These are phyloP conservation scores for Gastracanthus pulcherrimus DNA, from an alignment of 2,888 invertebrate genomes.

Conservation along the genomic window DNA sequence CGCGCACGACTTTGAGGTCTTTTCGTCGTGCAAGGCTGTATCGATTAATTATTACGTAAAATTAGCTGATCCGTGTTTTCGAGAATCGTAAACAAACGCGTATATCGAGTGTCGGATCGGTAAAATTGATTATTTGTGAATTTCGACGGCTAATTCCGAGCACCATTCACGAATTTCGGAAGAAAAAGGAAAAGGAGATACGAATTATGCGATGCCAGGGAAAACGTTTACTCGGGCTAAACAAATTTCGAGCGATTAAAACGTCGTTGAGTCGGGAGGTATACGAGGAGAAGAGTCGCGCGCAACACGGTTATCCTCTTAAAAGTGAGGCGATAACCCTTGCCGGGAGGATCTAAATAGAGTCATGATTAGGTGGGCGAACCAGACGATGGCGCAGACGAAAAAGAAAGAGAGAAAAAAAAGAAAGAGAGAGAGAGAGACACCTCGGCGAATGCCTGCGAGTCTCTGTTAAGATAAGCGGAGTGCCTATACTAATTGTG, in stretches of 20 bases:
- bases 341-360: constrained; percentile 71
- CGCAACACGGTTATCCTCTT: constrained; percentile 77
- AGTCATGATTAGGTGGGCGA: constrained; percentile 74
- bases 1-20: background rate
- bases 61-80: background rate
- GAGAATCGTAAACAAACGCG: background rate
- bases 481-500: constrained; percentile 62
- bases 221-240: constrained; percentile 62
- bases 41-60: constrained; percentile 23
- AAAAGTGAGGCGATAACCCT: constrained; percentile 68
- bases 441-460: constrained; percentile 43
- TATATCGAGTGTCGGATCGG: too few species aligned
- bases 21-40: background rate
- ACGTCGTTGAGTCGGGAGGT: constrained; percentile 68
- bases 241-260: constrained; percentile 76
- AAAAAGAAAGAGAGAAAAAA: constrained; percentile 14
- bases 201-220: too few species aligned
- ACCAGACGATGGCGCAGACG: constrained; percentile 23
- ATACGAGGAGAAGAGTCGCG: too few species aligned
- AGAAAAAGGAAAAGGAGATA: constrained; percentile 57
- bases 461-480: constrained; percentile 61
- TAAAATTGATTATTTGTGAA: too few species aligned
- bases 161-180: too few species aligned
- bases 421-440: constrained; percentile 23
- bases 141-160: constrained; percentile 25